Conservation (phyloP, 1,140 invertebrate species). For the Chironomus striatipennis region DNA sequence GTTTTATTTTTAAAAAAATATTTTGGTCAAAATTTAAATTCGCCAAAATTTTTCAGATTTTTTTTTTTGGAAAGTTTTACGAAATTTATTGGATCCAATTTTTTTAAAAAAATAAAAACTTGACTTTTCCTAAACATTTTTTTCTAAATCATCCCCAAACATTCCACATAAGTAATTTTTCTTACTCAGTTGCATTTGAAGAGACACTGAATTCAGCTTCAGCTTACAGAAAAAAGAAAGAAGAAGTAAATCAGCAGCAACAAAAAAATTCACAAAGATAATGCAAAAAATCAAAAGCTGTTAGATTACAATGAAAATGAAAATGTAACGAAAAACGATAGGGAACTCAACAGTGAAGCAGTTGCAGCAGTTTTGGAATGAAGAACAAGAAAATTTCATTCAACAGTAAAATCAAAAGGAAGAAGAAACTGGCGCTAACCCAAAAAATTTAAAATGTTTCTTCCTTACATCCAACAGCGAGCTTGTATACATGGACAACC, state of each 20-base stretch:
- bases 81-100: no score
- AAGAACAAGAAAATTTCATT: background rate
- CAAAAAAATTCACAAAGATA: background rate
- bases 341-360: background rate
- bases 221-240: no score
- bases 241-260: background rate
- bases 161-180: slow-evolving; percentile 4
- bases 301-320: background rate
- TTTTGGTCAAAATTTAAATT: no score
- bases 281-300: slow-evolving; percentile 6
- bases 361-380: background rate
- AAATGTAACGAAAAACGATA: background rate
- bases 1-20: no score
- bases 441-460: background rate
- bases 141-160: no score
- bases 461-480: background rate
- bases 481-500: background rate
- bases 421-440: background rate
- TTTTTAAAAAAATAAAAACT: no score
- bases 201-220: background rate
- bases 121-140: no score
- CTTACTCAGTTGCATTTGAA: background rate
- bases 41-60: no score
- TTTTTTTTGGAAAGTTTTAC: no score
- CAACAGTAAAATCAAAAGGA: background rate